phyloP scores from a whole-genome alignment of 2,888 invertebrate species.

The Ferdinandea cuprea region DNA sequence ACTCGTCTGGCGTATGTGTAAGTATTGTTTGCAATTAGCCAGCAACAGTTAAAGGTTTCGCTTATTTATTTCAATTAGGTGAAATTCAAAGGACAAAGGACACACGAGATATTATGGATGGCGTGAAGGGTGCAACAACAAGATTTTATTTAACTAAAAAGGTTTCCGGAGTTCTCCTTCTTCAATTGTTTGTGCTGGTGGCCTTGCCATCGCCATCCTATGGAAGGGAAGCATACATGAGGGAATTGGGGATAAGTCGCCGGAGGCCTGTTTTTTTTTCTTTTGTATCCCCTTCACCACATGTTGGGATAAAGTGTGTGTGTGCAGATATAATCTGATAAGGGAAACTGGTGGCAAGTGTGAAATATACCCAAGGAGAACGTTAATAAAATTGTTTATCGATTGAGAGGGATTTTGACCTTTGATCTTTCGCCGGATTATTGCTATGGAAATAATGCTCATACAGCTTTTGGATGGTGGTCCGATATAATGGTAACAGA shows the following conservation, averaged over 20 bases:
- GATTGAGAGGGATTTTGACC: background rate
- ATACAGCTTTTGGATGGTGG: no score
- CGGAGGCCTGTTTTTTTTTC: background rate
- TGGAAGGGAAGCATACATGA: background rate
- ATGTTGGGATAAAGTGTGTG: background rate
- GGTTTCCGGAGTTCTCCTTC: constrained; percentile 29
- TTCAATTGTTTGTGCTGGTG: background rate
- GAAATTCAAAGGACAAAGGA: constrained; percentile 20
- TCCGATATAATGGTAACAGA: no score
- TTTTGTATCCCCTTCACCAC: background rate
- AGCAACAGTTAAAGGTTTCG: constrained; percentile 11
- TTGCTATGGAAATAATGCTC: background rate
- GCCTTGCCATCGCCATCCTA: constrained; percentile 17
- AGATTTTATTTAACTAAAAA: constrained; percentile 43
- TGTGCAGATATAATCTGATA: background rate
- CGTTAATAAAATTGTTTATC: constrained; percentile 7
- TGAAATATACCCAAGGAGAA: background rate
- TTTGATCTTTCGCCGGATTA: background rate
- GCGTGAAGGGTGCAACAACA: background rate
- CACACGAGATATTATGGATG: background rate
- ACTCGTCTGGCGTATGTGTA: background rate
- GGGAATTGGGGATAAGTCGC: constrained; percentile 1
- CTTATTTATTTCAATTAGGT: constrained; percentile 49
- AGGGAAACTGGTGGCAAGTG: background rate
- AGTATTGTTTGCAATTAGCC: constrained; percentile 32